These are phyloP conservation scores for Zelostemma sp. DNA, from an alignment of 1,140 invertebrate species.

Conservation along the genomic window DNA sequence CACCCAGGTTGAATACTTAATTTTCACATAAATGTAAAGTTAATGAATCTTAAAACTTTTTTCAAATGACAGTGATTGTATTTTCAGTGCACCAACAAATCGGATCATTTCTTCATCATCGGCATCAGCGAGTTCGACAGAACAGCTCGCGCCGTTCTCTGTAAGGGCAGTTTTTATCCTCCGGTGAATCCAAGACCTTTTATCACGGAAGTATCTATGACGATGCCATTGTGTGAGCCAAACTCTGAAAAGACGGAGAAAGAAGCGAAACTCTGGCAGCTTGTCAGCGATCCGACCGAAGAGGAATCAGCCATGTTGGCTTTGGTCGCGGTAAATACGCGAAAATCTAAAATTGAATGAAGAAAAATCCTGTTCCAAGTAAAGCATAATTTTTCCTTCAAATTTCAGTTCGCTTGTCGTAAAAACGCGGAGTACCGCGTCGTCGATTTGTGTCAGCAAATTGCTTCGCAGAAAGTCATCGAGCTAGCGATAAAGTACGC, in stretches of 20 bases:
- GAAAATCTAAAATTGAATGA: conserved; percentile 12
- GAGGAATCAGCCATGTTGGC: conserved; percentile 87
- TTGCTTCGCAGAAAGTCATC: conserved; percentile 81
- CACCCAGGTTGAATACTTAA: conserved; percentile 14
- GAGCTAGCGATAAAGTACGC: conserved; percentile 91
- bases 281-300: conserved; percentile 73
- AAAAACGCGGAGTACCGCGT: conserved; percentile 88
- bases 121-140: conserved; percentile 82
- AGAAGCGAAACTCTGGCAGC: conserved; percentile 82
- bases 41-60: background rate
- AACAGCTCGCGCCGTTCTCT: conserved; percentile 84
- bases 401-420: conserved; percentile 81
- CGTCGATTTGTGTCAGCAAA: conserved; percentile 86
- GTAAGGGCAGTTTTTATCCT: conserved; percentile 90
- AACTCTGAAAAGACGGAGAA: conserved; percentile 84
- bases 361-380: background rate
- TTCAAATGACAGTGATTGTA: conserved; percentile 13
- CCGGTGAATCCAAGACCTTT: conserved; percentile 87
- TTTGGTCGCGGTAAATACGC: conserved; percentile 84
- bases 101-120: conserved; percentile 87
- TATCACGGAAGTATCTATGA: conserved; percentile 78
- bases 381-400: background rate
- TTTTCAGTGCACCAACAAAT: conserved; percentile 76
- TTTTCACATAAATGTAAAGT: background rate
- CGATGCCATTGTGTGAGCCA: conserved; percentile 85